Evolutionary conservation across 2,797 vertebrate species (phyloP).

Genomic region (Hybognathus amarus): DNA sequence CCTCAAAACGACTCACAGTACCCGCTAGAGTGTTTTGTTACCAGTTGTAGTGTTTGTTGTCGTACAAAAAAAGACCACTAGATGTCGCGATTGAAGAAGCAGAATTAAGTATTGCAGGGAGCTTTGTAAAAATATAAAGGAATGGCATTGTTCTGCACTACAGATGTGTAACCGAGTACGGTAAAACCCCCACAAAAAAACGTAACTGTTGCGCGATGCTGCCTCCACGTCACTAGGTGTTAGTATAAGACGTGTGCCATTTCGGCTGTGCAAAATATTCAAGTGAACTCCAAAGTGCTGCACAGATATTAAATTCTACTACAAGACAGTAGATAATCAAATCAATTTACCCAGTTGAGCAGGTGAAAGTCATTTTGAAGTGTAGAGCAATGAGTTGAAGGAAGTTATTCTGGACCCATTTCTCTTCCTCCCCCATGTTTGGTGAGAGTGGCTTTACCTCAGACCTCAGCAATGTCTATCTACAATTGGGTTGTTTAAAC

Average conservation of each 20-base stretch:
- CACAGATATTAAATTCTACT: neutral
- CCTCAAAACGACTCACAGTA: neutral
- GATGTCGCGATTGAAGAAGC: neutral
- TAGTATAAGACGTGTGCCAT: neutral
- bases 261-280: neutral
- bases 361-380: neutral
- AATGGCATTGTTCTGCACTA: neutral
- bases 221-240: neutral
- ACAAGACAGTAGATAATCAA: neutral
- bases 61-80: neutral
- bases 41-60: neutral
- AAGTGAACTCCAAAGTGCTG: neutral
- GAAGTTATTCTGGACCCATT: slow-evolving; percentile 8
- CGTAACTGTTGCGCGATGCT: neutral
- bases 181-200: neutral
- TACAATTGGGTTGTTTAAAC: slow-evolving; percentile 17
- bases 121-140: neutral
- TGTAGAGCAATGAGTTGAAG: neutral
- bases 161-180: neutral
- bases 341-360: neutral
- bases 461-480: slow-evolving; percentile 28
- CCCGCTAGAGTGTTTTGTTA: too few relatives aligned
- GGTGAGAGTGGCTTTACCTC: slow-evolving; percentile 16
- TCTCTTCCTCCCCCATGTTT: slow-evolving; percentile 29
- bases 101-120: neutral